phyloP scores from a whole-genome alignment of 2,113 vertebrate species.

The Polypterus bichir region DNA sequence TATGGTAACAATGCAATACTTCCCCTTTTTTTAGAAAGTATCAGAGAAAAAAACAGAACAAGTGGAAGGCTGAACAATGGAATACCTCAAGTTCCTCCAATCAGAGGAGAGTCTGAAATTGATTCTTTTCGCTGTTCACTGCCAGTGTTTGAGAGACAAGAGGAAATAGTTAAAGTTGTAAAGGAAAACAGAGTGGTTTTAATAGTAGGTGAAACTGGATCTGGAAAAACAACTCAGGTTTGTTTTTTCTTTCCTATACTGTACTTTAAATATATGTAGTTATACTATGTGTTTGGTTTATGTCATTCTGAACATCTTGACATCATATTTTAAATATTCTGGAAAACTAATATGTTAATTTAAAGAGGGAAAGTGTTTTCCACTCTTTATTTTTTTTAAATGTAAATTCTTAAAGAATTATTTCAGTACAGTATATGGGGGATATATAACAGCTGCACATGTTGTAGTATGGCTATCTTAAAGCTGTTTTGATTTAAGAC shows the following conservation, averaged over 20 bases:
- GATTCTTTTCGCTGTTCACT: conserved; percentile 70
- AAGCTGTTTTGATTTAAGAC: no score
- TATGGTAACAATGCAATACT: not conserved
- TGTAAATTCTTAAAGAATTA: no score
- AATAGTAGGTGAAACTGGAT: conserved; percentile 87
- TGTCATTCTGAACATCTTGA: no score
- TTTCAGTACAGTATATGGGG: no score
- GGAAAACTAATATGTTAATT: no score
- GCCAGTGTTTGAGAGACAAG: conserved; percentile 67
- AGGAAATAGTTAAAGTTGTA: conserved; percentile 75
- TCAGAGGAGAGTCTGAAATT: conserved; percentile 64
- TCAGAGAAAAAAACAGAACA: conserved; percentile 56
- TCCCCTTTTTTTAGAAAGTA: conserved; percentile 34
- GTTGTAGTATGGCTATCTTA: no score
- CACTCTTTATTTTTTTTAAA: no score
- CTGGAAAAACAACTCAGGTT: conserved; percentile 95
- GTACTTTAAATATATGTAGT: no score
- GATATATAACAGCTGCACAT: no score
- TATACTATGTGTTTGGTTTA: no score
- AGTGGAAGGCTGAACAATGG: conserved; percentile 68
- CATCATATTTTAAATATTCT: no score
- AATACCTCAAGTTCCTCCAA: conserved; percentile 72
- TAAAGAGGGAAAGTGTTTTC: no score
- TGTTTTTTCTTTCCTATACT: conserved; percentile 13
- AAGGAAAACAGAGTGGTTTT: conserved; percentile 73